Conservation (phyloP, 2,888 invertebrate genomes). For the Netelia inedita region DNA sequence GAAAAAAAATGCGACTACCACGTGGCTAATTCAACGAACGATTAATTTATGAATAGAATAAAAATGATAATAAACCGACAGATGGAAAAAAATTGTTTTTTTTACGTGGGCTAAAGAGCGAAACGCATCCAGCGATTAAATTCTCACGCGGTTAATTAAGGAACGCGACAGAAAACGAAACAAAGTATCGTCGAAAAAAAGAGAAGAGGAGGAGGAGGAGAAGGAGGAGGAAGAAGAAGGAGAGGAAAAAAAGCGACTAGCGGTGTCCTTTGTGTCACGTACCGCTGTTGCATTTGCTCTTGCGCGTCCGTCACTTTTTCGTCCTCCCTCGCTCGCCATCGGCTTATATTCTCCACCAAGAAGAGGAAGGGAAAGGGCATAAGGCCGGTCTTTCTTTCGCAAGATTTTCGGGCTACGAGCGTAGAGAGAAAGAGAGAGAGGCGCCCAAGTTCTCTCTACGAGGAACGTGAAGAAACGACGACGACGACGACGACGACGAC, state of each 20-base stretch:
- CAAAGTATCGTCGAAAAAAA: constrained; percentile 19
- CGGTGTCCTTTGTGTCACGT: constrained; percentile 66
- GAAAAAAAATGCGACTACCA: too few species aligned
- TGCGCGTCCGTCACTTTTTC: constrained; percentile 47
- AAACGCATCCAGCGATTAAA: background rate
- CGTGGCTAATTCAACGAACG: too few species aligned
- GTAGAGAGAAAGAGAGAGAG: constrained; percentile 73
- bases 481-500: constrained; percentile 41
- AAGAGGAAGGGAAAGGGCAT: constrained; percentile 12
- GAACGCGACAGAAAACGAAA: background rate
- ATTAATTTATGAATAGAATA: constrained; percentile 2
- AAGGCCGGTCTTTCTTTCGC: constrained; percentile 67
- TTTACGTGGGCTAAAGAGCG: background rate
- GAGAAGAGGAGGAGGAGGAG: constrained; percentile 22
- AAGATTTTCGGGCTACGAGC: constrained; percentile 75
- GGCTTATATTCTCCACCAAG: constrained; percentile 49
- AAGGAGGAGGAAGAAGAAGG: constrained; percentile 23
- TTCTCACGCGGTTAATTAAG: constrained; percentile 12
- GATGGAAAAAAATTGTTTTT: background rate
- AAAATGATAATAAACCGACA: constrained; percentile 2
- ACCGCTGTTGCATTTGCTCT: constrained; percentile 50
- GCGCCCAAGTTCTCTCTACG: constrained; percentile 64
- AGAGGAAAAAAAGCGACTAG: constrained; percentile 34
- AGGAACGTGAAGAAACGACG: constrained; percentile 36
- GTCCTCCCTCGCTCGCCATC: constrained; percentile 22